Percentiles rank a stretch among this genome's conserved stretches.
phyloP scores from a whole-genome alignment of 2,888 invertebrate species.

The Imbricaverruca yamaguchii region DNA sequence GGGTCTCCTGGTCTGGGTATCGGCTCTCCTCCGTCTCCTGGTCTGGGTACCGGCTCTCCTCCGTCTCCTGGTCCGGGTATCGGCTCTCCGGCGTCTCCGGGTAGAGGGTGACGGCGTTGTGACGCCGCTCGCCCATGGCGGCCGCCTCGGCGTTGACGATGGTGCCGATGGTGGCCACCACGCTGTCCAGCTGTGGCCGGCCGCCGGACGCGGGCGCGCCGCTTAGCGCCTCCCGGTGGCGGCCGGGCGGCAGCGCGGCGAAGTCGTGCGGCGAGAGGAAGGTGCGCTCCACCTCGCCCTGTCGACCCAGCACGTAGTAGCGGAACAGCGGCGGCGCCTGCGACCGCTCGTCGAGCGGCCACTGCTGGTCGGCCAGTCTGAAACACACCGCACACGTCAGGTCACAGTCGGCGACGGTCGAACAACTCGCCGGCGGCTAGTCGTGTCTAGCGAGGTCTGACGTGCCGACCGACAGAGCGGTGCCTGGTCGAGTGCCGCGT shows the following conservation, averaged over 20 bases:
- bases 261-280: slow-evolving; percentile 12
- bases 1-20: no score
- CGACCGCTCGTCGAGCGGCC: neutral
- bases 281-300: neutral
- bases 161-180: slow-evolving; percentile 19
- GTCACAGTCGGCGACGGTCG: no score
- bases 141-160: slow-evolving; percentile 18
- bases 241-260: neutral
- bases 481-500: no score
- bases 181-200: slow-evolving; percentile 9
- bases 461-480: no score
- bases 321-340: neutral
- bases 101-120: neutral
- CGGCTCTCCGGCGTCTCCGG: neutral
- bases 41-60: neutral
- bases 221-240: neutral
- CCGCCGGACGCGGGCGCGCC: neutral
- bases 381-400: neutral
- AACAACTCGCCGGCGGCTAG: no score
- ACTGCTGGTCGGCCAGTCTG: neutral
- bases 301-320: slow-evolving; percentile 10
- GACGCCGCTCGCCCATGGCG: neutral
- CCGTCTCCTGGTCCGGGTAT: neutral
- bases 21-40: no score
- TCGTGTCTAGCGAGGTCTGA: no score